A percentile compares a stretch with the other conserved stretches of the same genome.
Evolutionary conservation across 2,888 invertebrate species (phyloP).

Genomic region (Acronicta aceris): DNA sequence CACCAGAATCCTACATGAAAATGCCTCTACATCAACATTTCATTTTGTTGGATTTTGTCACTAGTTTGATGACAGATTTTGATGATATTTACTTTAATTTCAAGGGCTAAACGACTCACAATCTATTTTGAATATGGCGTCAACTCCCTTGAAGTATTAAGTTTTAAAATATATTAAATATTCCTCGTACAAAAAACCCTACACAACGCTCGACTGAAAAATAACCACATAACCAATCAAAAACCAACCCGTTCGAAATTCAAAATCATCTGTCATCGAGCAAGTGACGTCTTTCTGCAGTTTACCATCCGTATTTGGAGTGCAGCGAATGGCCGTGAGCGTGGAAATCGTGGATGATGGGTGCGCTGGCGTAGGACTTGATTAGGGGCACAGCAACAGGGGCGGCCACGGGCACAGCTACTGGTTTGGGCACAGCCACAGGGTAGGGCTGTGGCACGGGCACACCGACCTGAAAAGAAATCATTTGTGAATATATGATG

Average conservation of each 20-base stretch:
- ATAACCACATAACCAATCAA: not conserved
- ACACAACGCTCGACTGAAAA: too few relatives aligned
- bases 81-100: not conserved
- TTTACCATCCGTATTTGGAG: constrained; percentile 72
- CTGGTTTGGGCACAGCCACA: constrained; percentile 80
- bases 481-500: not conserved
- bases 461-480: constrained; percentile 74
- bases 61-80: constrained; percentile 50
- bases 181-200: not conserved
- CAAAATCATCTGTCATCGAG: constrained; percentile 51
- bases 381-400: constrained; percentile 75
- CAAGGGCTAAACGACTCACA: constrained; percentile 47
- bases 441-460: constrained; percentile 86
- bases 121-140: constrained; percentile 30
- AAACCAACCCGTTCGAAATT: constrained; percentile 1
- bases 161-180: not conserved
- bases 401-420: constrained; percentile 79
- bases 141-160: constrained; percentile 39
- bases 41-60: constrained; percentile 40
- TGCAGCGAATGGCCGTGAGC: constrained; percentile 56
- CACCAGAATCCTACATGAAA: constrained; percentile 69
- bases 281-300: constrained; percentile 41
- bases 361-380: constrained; percentile 64
- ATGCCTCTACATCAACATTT: constrained; percentile 63
- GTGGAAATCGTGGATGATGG: constrained; percentile 57